A percentile compares a stretch with the other conserved stretches of the same genome.
Conservation (phyloP, 2,113 vertebrate species). For the Gorsachius goisagi region DNA sequence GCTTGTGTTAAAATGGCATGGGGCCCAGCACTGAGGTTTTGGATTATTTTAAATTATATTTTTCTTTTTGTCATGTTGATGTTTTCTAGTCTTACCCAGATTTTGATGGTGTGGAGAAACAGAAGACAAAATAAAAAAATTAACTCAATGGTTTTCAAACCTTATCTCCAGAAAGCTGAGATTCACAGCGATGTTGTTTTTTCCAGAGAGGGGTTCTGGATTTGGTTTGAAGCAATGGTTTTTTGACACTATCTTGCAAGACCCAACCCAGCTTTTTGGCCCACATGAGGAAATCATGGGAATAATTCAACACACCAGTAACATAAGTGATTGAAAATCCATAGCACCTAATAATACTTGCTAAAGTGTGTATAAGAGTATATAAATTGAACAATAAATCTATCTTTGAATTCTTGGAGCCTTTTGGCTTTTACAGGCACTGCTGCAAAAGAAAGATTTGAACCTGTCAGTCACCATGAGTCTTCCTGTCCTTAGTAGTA, state of each 20-base stretch:
- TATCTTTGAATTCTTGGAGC: neutral
- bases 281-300: neutral
- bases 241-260: neutral
- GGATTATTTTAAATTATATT: constrained; percentile 48
- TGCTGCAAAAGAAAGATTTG: neutral
- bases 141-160: neutral
- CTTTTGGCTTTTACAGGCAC: neutral
- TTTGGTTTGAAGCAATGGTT: neutral
- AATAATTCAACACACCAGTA: neutral
- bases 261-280: neutral
- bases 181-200: neutral
- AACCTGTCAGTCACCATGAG: neutral
- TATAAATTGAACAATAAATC: neutral
- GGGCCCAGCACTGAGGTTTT: constrained; percentile 38
- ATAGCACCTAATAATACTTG: neutral
- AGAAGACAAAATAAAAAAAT: constrained; percentile 23
- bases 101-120: neutral
- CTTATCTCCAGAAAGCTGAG: neutral
- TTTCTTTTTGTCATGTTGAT: constrained; percentile 44
- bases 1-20: constrained; percentile 31
- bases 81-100: constrained; percentile 34
- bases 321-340: neutral
- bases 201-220: neutral
- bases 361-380: neutral
- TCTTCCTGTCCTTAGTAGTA: neutral